Evolutionary conservation across 2,888 invertebrate species (phyloP), one percentile per base, ranked within the genome.

Genomic region (Mythimna albipuncta): DNA sequence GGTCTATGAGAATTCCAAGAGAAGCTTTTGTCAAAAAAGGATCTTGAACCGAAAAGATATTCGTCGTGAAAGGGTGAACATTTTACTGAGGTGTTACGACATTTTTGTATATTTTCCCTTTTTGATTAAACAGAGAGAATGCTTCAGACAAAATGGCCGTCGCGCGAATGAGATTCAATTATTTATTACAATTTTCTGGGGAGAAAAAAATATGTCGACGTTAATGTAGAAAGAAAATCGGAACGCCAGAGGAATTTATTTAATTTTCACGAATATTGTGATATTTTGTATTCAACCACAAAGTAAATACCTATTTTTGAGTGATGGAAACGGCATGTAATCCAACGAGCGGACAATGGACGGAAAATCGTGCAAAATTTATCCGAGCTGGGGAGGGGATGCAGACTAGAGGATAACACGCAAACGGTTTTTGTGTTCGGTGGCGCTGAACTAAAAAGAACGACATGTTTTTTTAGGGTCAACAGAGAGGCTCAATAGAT

Each of bases 151-250:
- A 70, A 64, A 75, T 52, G 54, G 69, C 35, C 55, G 59, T 57
- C 38, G 73, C 55, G 68, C 66, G 68, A 75, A 86, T 74, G 52
- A 77, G 52, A 64, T 77, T 67, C 71, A 77, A 70, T 79, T 65
- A 65, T 73, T 80, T 81, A 77, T 80, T 65, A 63, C 19, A 75
- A 55, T 65, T 47, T 44, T 16, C 35, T n/a, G 50, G 6, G 52
- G 21, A 54, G 44, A 52, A 65, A 80, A 16, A 58, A 75, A 47
- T 47, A 54, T 63, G 50, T 35, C 44, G n/a, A 21, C 26, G 26
- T 38, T 21, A 72, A 79, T 54, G 26, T 64, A 64, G n/a, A 58
- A 50, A 35, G n/a, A 35, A 61, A 78, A 79, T 61, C 13, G 26
- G 55, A 61, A 26, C 21, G 21, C 6, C 50, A 19, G 7, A 41